Conservation (phyloP, 1,140 invertebrate species). For the Cotesia chilonis region DNA sequence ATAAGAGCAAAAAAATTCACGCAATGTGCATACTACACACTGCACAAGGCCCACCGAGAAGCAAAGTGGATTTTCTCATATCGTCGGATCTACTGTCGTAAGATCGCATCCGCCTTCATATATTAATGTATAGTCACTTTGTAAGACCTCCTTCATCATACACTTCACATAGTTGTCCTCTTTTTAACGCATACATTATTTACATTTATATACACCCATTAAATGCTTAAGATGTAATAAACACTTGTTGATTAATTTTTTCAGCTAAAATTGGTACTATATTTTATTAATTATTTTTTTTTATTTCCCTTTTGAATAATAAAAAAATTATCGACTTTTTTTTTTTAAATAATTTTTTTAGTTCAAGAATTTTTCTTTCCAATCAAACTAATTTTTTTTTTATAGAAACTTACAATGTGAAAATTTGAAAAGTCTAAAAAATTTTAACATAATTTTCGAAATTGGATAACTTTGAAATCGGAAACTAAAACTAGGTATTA, state of each 20-base stretch:
- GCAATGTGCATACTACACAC: not conserved
- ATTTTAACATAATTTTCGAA: too few species aligned
- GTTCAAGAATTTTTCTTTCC: too few species aligned
- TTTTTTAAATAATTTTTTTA: too few species aligned
- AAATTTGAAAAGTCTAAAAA: too few species aligned
- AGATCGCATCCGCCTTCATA: slow-evolving; percentile 4
- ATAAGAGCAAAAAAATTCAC: slow-evolving; percentile 25
- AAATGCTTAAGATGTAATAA: not conserved
- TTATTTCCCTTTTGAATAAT: too few species aligned
- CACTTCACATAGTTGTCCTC: not conserved
- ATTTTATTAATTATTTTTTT: too few species aligned
- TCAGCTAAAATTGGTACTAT: too few species aligned
- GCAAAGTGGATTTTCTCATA: slow-evolving; percentile 27
- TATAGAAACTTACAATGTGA: too few species aligned
- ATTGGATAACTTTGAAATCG: too few species aligned
- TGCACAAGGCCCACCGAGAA: slow-evolving; percentile 18
- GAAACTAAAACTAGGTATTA: too few species aligned
- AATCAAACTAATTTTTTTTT: too few species aligned
- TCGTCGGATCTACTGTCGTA: slow-evolving; percentile 9
- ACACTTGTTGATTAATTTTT: not conserved
- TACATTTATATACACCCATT: not conserved
- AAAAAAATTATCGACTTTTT: too few species aligned
- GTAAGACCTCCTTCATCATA: not conserved
- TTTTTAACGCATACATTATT: slow-evolving; percentile 13
- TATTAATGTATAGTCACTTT: not conserved